A percentile compares a stretch with the other conserved stretches of the same genome.
Evolutionary conservation across 2,113 vertebrate genomes (phyloP).

Genomic region (Spea multiplicata): DNA sequence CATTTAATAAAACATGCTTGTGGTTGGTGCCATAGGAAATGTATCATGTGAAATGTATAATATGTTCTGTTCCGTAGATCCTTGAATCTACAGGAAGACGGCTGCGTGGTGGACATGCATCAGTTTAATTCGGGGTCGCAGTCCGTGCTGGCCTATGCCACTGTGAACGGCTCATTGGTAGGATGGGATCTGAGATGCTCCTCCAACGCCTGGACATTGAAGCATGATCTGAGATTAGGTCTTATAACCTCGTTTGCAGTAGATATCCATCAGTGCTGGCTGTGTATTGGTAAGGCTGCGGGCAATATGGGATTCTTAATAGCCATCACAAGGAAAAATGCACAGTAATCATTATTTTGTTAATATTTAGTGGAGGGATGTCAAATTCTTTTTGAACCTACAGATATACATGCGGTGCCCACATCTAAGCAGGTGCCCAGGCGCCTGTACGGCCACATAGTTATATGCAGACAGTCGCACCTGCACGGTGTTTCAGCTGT

Average conservation of each 20-base stretch:
- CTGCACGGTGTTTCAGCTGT: too few relatives aligned
- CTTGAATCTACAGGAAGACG: slow-evolving; percentile 87
- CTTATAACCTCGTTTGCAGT: slow-evolving; percentile 97
- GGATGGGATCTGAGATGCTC: slow-evolving; percentile 93
- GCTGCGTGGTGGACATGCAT: slow-evolving; percentile 93
- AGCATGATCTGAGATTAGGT: slow-evolving; percentile 88
- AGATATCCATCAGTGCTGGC: slow-evolving; percentile 97
- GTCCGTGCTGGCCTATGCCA: slow-evolving; percentile 90
- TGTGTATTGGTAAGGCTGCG: slow-evolving; percentile 82
- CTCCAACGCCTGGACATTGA: slow-evolving; percentile 87
- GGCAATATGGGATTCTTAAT: neutral
- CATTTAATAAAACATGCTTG: too few relatives aligned
- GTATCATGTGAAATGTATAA: neutral
- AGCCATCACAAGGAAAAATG: too few relatives aligned
- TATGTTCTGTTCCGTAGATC: neutral
- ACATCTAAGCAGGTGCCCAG: too few relatives aligned
- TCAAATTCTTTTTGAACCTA: too few relatives aligned
- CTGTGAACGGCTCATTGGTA: slow-evolving; percentile 89
- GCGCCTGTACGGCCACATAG: too few relatives aligned
- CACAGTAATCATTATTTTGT: too few relatives aligned
- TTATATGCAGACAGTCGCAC: too few relatives aligned
- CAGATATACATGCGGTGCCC: too few relatives aligned
- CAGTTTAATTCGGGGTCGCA: slow-evolving; percentile 93
- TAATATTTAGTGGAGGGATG: too few relatives aligned
- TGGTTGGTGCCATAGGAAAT: too few relatives aligned